phyloP scores from a whole-genome alignment of 2,797 vertebrate species.

The Ispidina lecontei region DNA sequence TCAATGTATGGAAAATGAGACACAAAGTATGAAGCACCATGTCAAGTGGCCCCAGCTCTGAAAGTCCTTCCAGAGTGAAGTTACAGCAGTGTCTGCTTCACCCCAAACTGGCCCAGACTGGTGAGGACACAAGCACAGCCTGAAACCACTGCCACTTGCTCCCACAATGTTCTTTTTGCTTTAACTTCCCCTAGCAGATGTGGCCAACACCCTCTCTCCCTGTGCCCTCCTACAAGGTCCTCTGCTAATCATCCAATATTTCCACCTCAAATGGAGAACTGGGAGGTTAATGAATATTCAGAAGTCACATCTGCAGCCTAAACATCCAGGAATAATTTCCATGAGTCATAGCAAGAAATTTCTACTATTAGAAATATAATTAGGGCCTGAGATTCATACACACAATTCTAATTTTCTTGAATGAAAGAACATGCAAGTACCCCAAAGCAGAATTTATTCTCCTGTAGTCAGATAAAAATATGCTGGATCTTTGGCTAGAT shows the following conservation, averaged over 20 bases:
- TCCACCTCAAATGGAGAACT: neutral
- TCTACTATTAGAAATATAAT: conserved; percentile 64
- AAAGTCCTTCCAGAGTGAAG: neutral
- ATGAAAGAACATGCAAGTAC: neutral
- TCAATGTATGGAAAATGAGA: neutral
- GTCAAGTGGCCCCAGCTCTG: neutral
- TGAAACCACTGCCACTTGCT: neutral
- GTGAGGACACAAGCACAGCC: neutral
- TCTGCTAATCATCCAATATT: neutral
- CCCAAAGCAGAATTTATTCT: conserved; percentile 31
- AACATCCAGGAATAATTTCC: conserved; percentile 1
- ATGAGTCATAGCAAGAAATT: neutral
- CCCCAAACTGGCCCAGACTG: fast-evolving
- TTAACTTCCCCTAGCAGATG: neutral
- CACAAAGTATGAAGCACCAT: fast-evolving
- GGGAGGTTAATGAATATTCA: conserved; percentile 47
- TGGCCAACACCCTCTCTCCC: neutral
- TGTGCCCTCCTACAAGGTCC: neutral
- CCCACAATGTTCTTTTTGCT: neutral
- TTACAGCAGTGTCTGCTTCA: neutral
- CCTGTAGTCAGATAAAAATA: neutral
- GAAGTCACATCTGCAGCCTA: conserved; percentile 38
- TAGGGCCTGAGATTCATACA: neutral
- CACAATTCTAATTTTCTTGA: conserved; percentile 25
- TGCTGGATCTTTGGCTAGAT: fast-evolving